Evolutionary conservation across 2,113 vertebrate species (phyloP).

Genomic region (Mungos mungo): DNA sequence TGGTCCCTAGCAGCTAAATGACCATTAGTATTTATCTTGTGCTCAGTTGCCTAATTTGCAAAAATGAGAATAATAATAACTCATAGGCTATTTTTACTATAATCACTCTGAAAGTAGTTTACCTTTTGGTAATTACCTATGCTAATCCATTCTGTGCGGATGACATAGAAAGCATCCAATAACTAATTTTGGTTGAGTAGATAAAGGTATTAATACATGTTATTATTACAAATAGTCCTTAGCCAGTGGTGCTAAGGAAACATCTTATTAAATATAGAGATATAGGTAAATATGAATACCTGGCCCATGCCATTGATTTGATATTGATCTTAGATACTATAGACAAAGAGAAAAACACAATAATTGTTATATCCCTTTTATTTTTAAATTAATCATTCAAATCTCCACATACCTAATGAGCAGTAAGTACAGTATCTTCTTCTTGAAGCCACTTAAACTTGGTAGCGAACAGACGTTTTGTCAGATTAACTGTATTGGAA

Average conservation of each 20-base stretch:
- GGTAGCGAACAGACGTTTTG: too few species aligned
- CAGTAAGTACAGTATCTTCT: neutral
- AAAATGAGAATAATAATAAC: neutral
- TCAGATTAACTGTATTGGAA: neutral
- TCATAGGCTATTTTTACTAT: neutral
- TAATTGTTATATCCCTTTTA: neutral
- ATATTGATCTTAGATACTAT: neutral
- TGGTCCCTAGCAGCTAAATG: neutral
- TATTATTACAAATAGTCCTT: neutral
- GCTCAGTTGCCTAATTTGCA: neutral
- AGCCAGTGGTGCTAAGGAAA: neutral
- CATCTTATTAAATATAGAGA: neutral
- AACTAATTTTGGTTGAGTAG: neutral
- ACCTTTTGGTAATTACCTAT: neutral
- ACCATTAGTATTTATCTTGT: neutral
- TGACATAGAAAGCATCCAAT: neutral
- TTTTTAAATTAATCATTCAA: neutral
- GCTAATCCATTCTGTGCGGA: neutral
- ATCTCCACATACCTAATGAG: neutral
- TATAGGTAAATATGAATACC: neutral
- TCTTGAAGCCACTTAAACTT: neutral
- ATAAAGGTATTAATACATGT: neutral
- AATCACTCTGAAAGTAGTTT: neutral
- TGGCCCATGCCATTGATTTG: neutral
- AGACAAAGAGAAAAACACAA: neutral